These are phyloP conservation scores for Pseudomyrmex gracilis DNA, from an alignment of 1,140 invertebrate species.

Conservation along the genomic window DNA sequence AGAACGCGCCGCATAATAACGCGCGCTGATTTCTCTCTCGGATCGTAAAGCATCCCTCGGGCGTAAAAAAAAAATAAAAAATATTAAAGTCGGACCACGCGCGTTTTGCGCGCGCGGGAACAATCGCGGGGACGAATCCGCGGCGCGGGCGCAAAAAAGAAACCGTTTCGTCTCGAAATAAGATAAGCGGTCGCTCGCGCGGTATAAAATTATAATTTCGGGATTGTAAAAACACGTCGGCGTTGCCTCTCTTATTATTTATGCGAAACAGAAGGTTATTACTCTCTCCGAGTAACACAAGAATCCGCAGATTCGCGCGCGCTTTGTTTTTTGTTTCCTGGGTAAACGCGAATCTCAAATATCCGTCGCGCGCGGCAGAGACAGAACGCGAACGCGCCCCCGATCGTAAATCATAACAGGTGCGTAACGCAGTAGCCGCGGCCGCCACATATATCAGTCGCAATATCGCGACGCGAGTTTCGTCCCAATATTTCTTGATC, in stretches of 20 bases:
- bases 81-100: constrained; percentile 32
- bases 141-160: constrained; percentile 1
- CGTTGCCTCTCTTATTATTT: too few species aligned
- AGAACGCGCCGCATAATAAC: not conserved
- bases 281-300: too few species aligned
- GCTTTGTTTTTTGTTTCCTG: too few species aligned
- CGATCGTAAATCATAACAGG: constrained; percentile 19
- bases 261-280: not conserved
- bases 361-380: constrained; percentile 1
- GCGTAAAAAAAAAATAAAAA: constrained; percentile 11
- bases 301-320: too few species aligned
- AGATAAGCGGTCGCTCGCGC: constrained; percentile 40
- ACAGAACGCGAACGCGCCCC: not conserved
- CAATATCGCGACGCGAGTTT: constrained; percentile 21
- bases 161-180: constrained; percentile 3
- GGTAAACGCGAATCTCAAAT: constrained; percentile 4
- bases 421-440: constrained; percentile 38
- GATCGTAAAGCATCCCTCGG: constrained; percentile 31
- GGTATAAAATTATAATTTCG: constrained; percentile 33
- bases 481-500: constrained; percentile 49
- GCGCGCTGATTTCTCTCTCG: too few species aligned
- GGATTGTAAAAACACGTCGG: too few species aligned
- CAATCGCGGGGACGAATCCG: constrained; percentile 41
- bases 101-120: constrained; percentile 21
- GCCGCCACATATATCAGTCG: constrained; percentile 5